Conservation (phyloP, 2,113 vertebrate species). For the Sarotherodon lohbergeri region DNA sequence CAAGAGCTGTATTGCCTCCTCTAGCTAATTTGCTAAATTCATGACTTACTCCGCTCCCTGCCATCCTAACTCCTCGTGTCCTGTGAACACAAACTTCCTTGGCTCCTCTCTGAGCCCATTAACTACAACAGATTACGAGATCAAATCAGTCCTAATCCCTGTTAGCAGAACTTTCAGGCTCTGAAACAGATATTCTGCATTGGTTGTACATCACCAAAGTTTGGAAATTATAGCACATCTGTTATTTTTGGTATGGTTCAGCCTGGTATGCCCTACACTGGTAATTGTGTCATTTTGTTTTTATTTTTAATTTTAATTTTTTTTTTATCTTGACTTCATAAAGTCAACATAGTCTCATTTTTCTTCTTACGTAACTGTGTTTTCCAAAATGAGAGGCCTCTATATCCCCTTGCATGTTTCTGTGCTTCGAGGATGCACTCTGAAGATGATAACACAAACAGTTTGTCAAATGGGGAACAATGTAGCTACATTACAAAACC, state of each 20-base stretch:
- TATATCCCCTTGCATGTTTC: not conserved
- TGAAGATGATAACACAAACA: not conserved
- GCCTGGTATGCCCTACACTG: not conserved
- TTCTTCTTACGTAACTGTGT: not conserved
- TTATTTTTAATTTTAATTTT: not conserved
- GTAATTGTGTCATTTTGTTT: not conserved
- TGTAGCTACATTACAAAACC: not conserved
- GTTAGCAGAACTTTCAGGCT: constrained; percentile 18
- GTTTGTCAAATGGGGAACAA: not conserved
- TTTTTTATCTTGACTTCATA: not conserved
- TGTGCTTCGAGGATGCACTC: not conserved
- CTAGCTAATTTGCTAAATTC: constrained; percentile 51
- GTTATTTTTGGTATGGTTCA: not conserved
- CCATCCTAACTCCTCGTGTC: not conserved
- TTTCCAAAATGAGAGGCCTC: not conserved
- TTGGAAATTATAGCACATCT: not conserved
- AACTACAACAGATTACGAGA: constrained; percentile 41
- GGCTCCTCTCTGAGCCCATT: constrained; percentile 15
- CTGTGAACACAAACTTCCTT: not conserved
- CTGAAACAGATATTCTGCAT: not conserved
- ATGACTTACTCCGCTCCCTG: constrained; percentile 5
- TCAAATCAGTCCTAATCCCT: constrained; percentile 35
- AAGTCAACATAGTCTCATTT: not conserved
- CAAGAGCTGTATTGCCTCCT: constrained; percentile 8
- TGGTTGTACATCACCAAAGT: not conserved